These are phyloP conservation scores for Phodopus roborovskii DNA, from an alignment of 2,113 vertebrate species.

Conservation along the genomic window DNA sequence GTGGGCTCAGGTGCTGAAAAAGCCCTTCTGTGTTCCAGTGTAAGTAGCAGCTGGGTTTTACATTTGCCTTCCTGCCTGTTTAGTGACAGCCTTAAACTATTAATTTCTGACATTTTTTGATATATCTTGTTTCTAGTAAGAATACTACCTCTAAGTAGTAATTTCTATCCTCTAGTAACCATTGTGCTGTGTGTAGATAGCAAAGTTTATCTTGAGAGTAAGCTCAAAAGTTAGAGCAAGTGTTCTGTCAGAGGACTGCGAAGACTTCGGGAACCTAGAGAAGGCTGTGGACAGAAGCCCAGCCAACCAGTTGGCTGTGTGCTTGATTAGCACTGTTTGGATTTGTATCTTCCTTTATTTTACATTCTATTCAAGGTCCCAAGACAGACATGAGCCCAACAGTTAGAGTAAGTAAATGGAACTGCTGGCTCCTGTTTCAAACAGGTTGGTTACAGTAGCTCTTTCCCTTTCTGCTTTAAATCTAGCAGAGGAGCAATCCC, in stretches of 20 bases:
- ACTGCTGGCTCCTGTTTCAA: slow-evolving; percentile 19
- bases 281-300: background rate
- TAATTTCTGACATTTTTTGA: slow-evolving; percentile 49
- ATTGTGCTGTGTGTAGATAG: background rate
- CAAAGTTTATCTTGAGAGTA: slow-evolving; percentile 26
- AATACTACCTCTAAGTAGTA: background rate
- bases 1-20: background rate
- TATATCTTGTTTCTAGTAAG: slow-evolving; percentile 62
- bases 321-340: slow-evolving; percentile 12
- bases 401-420: slow-evolving; percentile 39
- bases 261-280: background rate
- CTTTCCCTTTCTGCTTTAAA: slow-evolving; percentile 49
- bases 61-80: slow-evolving; percentile 30
- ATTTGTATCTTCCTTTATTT: background rate
- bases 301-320: background rate
- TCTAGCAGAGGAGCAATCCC: background rate
- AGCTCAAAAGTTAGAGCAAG: slow-evolving; percentile 54
- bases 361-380: slow-evolving; percentile 43
- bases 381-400: slow-evolving; percentile 20
- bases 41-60: slow-evolving; percentile 15
- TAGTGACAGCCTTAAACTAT: slow-evolving; percentile 39
- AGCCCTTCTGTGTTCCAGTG: slow-evolving; percentile 45
- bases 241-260: background rate
- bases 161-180: slow-evolving; percentile 19
- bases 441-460: background rate